phyloP scores from a whole-genome alignment of 2,888 invertebrate genomes.

The Ochropacha duplaris region DNA sequence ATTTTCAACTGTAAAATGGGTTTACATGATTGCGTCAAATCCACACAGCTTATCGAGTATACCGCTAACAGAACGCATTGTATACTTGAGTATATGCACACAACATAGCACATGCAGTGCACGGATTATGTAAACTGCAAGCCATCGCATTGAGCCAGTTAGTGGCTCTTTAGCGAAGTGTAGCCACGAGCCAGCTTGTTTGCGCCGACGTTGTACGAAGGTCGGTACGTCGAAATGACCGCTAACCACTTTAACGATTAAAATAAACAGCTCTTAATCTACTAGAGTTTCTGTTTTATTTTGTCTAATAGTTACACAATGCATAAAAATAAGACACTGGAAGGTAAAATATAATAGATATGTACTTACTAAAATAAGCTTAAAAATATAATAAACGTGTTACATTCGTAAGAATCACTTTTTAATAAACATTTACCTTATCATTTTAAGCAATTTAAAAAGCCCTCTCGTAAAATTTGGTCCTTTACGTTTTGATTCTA shows the following conservation, averaged over 20 bases:
- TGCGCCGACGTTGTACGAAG: slow-evolving; percentile 3
- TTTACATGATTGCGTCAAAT: not conserved
- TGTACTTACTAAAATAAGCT: too few species aligned
- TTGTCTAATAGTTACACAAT: not conserved
- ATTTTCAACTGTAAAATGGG: not conserved
- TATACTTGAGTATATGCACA: slow-evolving; percentile 7
- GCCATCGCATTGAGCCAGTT: slow-evolving; percentile 29
- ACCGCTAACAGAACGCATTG: not conserved
- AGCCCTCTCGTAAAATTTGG: too few species aligned
- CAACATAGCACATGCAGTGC: slow-evolving; percentile 16
- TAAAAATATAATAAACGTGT: too few species aligned
- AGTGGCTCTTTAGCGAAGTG: slow-evolving; percentile 36
- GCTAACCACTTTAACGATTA: not conserved
- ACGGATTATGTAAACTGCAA: slow-evolving; percentile 45
- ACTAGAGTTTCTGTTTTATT: not conserved
- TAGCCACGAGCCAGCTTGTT: slow-evolving; percentile 22
- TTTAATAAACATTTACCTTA: too few species aligned
- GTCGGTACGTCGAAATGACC: slow-evolving; percentile 1
- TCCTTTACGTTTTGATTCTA: too few species aligned
- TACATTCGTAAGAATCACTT: too few species aligned
- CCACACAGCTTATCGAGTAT: not conserved
- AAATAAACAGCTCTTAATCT: not conserved
- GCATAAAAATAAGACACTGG: not conserved
- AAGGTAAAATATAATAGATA: too few species aligned
- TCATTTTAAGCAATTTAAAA: too few species aligned